Evolutionary conservation across 2,113 vertebrate species (phyloP).

Genomic region (Isichthys henryi): DNA sequence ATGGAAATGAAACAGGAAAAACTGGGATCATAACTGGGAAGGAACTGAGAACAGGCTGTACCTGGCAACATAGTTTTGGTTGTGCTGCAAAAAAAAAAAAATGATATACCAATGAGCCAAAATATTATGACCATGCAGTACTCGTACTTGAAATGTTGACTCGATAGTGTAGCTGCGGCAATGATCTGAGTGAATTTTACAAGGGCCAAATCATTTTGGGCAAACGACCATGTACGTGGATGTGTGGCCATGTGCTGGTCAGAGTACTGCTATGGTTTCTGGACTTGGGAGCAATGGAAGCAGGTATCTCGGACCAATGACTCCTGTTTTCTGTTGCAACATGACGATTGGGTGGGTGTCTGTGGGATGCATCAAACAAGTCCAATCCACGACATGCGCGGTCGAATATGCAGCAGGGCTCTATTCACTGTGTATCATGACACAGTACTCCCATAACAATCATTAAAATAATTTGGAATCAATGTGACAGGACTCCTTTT

Average conservation of each 20-base stretch:
- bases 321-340: background rate
- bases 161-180: background rate
- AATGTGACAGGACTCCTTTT: no score
- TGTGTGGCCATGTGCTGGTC: background rate
- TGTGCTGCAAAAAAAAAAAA: background rate
- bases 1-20: background rate
- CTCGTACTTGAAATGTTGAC: background rate
- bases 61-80: background rate
- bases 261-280: background rate
- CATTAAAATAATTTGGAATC: background rate
- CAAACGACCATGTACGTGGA: background rate
- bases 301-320: background rate
- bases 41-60: background rate
- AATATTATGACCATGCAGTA: background rate
- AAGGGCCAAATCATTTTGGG: background rate
- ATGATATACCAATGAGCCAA: background rate
- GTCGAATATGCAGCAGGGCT: background rate
- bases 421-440: background rate
- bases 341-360: background rate
- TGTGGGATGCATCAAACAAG: background rate
- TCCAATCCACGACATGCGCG: background rate
- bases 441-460: background rate
- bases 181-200: background rate
- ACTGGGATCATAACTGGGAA: background rate
- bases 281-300: background rate